These are phyloP conservation scores for Callipepla squamata DNA, from an alignment of 2,113 vertebrate genomes.

Conservation along the genomic window DNA sequence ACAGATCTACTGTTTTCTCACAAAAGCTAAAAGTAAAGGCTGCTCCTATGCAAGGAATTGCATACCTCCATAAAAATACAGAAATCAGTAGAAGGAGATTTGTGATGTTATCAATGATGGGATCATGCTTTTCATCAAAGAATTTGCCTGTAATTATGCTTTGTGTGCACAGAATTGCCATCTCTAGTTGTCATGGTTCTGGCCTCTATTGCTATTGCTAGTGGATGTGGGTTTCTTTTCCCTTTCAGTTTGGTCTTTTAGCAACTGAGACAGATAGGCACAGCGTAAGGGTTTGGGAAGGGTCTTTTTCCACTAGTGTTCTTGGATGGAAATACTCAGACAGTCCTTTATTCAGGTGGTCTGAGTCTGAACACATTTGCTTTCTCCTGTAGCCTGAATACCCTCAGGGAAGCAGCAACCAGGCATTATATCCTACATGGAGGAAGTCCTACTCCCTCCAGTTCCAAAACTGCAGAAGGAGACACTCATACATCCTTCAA, in stretches of 20 bases:
- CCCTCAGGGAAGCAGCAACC: not conserved
- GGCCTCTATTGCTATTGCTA: not conserved
- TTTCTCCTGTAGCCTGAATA: not conserved
- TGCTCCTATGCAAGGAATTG: not conserved
- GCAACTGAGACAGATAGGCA: not conserved
- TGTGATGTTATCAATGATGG: not conserved
- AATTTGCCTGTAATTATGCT: not conserved
- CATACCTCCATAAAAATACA: not conserved
- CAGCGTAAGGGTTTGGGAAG: not conserved
- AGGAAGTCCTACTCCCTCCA: not conserved
- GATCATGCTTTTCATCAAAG: not conserved
- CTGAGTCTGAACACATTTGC: not conserved
- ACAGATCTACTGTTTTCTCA: not conserved
- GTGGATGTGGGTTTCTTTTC: not conserved
- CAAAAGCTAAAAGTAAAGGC: not conserved
- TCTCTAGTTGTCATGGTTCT: not conserved
- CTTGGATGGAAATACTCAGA: not conserved
- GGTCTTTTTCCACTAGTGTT: not conserved
- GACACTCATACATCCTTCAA: not conserved
- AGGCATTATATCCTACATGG: accelerated
- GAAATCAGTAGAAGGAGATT: not conserved
- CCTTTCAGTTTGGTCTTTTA: not conserved
- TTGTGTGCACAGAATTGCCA: not conserved
- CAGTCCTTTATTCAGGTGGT: not conserved
- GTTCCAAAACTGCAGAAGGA: not conserved